Evolutionary conservation across 2,113 vertebrate genomes (phyloP).

Genomic region (Sinocyclocheilus rhinocerous): DNA sequence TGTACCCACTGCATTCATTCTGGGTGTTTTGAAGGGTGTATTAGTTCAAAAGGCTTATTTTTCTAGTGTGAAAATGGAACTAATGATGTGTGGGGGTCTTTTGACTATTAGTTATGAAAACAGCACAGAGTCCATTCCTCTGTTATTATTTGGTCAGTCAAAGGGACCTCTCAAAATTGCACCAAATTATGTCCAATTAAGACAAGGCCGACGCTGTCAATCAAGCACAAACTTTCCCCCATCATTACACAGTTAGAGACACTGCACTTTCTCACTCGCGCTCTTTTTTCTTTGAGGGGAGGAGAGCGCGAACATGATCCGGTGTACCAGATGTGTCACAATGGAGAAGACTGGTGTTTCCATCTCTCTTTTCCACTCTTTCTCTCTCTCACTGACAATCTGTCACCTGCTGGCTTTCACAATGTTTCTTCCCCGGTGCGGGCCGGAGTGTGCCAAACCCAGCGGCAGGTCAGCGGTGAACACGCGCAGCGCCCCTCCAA

Average conservation of each 20-base stretch:
- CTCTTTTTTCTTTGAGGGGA: slow-evolving; percentile 44
- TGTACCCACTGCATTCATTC: slow-evolving; percentile 64
- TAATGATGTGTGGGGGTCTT: slow-evolving; percentile 80
- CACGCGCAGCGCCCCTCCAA: slow-evolving; percentile 91
- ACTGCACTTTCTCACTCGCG: slow-evolving; percentile 71
- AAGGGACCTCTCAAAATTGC: slow-evolving; percentile 86
- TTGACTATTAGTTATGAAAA: slow-evolving; percentile 83
- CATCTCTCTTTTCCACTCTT: slow-evolving; percentile 73
- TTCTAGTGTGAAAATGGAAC: slow-evolving; percentile 84
- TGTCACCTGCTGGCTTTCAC: slow-evolving; percentile 79
- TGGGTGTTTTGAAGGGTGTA: slow-evolving; percentile 75
- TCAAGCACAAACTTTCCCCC: slow-evolving; percentile 81
- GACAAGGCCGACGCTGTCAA: slow-evolving; percentile 96
- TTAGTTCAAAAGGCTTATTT: slow-evolving; percentile 83
- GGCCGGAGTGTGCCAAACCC: slow-evolving; percentile 85
- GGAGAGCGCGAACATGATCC: slow-evolving; percentile 42
- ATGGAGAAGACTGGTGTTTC: slow-evolving; percentile 63
- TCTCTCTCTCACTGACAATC: slow-evolving; percentile 77
- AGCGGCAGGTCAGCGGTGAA: slow-evolving; percentile 92
- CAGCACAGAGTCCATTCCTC: slow-evolving; percentile 78
- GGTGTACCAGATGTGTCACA: slow-evolving; percentile 85
- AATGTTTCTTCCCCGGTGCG: slow-evolving; percentile 75
- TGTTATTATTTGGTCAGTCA: slow-evolving; percentile 83
- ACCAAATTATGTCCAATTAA: slow-evolving; percentile 97
- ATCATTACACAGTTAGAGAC: slow-evolving; percentile 79